Conservation (phyloP, 2,113 vertebrate species). For the Athene cunicularia region DNA sequence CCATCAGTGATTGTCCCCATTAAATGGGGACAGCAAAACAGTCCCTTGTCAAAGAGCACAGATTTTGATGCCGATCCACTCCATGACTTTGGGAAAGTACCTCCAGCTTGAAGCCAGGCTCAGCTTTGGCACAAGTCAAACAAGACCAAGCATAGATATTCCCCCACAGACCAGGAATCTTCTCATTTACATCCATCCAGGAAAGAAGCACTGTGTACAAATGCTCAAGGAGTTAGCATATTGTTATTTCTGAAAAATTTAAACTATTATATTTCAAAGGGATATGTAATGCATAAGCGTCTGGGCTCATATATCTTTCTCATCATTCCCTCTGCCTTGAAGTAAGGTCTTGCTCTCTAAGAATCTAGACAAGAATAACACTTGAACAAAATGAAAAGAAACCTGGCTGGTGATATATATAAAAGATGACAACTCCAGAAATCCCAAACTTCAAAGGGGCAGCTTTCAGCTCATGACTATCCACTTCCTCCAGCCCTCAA, state of each 20-base stretch:
- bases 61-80: background rate
- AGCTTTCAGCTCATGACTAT: conserved; percentile 10
- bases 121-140: background rate
- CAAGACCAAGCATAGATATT: background rate
- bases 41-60: background rate
- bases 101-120: background rate
- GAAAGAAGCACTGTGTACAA: background rate
- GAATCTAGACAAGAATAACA: conserved; percentile 25
- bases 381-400: conserved; percentile 38
- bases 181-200: fast-evolving
- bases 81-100: background rate
- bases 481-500: conserved; percentile 16
- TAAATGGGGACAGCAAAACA: background rate
- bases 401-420: conserved; percentile 31
- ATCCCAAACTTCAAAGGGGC: conserved; percentile 54
- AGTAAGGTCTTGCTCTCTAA: conserved; percentile 32
- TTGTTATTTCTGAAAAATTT: background rate
- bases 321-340: conserved; percentile 23
- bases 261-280: conserved; percentile 34
- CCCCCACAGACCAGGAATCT: background rate
- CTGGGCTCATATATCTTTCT: conserved; percentile 18
- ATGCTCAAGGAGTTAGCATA: fast-evolving
- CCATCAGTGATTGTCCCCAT: background rate
- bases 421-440: conserved; percentile 56
- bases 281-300: background rate